Conservation (phyloP, 2,888 invertebrate genomes). For the Chromoteleia sp. region DNA sequence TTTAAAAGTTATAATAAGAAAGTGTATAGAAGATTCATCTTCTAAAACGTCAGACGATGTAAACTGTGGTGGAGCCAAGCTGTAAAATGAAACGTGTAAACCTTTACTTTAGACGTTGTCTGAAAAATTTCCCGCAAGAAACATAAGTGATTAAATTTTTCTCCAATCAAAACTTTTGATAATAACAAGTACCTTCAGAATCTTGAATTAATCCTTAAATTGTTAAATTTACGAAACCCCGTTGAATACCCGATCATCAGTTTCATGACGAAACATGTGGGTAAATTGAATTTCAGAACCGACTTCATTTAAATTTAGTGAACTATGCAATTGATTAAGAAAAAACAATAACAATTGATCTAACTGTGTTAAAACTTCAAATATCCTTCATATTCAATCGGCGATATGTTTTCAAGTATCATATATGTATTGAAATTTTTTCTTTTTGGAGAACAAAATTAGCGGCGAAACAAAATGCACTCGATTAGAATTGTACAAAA, state of each 20-base stretch:
- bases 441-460: neutral
- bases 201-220: conserved; percentile 10
- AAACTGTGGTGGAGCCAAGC: neutral
- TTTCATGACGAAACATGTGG: conserved; percentile 6
- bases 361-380: conserved; percentile 12
- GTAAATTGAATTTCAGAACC: conserved; percentile 1
- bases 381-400: neutral
- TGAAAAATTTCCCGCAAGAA: conserved; percentile 17
- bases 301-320: neutral
- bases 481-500: neutral
- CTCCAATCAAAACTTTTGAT: conserved; percentile 3
- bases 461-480: neutral
- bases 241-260: neutral
- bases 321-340: no score
- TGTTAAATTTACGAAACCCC: conserved; percentile 5
- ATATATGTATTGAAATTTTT: no score
- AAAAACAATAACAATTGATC: conserved; percentile 14
- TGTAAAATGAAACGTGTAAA: conserved; percentile 26
- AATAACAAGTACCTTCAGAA: conserved; percentile 14
- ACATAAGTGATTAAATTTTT: conserved; percentile 19
- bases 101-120: conserved; percentile 8
- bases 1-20: conserved; percentile 49
- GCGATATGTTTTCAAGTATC: no score
- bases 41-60: conserved; percentile 12
- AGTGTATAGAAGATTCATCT: conserved; percentile 29